These are phyloP conservation scores for Bubo bubo DNA, from an alignment of 2,113 vertebrate species.

Conservation along the genomic window DNA sequence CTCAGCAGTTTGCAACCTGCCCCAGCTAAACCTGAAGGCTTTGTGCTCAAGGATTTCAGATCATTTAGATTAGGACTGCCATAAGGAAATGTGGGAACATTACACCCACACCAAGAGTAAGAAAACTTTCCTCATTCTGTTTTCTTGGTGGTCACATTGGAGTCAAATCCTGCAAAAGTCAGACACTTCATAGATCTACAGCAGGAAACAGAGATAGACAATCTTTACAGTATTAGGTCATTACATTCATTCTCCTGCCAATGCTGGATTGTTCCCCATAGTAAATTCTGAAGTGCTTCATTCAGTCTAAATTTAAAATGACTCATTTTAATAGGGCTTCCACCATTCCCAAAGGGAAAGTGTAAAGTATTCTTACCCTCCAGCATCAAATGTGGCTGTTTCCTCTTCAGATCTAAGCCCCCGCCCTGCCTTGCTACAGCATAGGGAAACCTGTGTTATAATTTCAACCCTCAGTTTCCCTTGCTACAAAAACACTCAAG, in stretches of 20 bases:
- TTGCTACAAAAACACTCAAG: not conserved
- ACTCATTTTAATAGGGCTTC: not conserved
- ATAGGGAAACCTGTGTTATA: not conserved
- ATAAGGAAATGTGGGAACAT: slow-evolving; percentile 36
- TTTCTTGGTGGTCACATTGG: slow-evolving; percentile 35
- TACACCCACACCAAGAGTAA: slow-evolving; percentile 13
- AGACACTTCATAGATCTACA: slow-evolving; percentile 20
- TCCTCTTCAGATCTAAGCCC: not conserved
- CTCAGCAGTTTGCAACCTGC: slow-evolving; percentile 63
- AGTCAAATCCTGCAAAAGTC: slow-evolving; percentile 47
- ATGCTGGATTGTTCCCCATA: not conserved
- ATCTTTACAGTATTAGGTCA: slow-evolving; percentile 39
- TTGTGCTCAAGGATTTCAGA: not conserved
- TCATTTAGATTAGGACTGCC: slow-evolving; percentile 29
- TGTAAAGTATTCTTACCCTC: not conserved
- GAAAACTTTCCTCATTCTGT: not conserved
- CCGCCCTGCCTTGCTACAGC: not conserved
- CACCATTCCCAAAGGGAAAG: not conserved
- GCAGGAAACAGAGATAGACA: slow-evolving; percentile 38
- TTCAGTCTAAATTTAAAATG: slow-evolving; percentile 19
- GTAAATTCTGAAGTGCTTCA: not conserved
- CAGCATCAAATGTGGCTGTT: not conserved
- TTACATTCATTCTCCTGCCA: slow-evolving; percentile 1
- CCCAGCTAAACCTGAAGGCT: slow-evolving; percentile 32
- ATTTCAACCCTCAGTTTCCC: not conserved